phyloP scores from a whole-genome alignment of 2,113 vertebrate genomes.

The Muscicapa adusta region DNA sequence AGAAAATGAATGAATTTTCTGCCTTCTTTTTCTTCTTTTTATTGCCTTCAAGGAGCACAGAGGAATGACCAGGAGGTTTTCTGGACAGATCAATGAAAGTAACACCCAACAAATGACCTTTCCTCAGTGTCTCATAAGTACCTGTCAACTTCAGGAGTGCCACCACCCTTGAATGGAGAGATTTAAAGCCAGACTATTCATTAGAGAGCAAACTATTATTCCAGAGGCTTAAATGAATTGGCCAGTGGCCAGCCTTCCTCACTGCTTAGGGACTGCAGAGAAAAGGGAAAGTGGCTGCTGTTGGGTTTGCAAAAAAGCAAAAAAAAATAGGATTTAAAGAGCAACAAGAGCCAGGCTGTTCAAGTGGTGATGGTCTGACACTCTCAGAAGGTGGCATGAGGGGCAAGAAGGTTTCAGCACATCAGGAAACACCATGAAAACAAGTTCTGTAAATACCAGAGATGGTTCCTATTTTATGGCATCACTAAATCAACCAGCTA shows the following conservation, averaged over 20 bases:
- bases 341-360: slow-evolving; percentile 8
- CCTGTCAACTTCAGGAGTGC: slow-evolving; percentile 38
- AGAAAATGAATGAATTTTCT: background rate
- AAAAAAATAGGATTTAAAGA: background rate
- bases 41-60: background rate
- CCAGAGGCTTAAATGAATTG: slow-evolving; percentile 50
- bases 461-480: background rate
- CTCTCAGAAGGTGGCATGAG: background rate
- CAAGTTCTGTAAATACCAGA: background rate
- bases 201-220: slow-evolving; percentile 62
- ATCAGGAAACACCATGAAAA: background rate
- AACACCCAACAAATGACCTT: slow-evolving; percentile 45
- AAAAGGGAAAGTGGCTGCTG: slow-evolving; percentile 39
- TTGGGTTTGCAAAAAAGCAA: background rate
- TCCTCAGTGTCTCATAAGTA: slow-evolving; percentile 46
- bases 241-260: slow-evolving; percentile 39
- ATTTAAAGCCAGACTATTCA: slow-evolving; percentile 64
- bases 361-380: background rate
- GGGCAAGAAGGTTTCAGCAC: background rate
- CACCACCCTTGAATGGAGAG: slow-evolving; percentile 37
- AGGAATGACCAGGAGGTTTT: slow-evolving; percentile 28
- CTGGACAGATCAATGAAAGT: slow-evolving; percentile 16
- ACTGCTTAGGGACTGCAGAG: slow-evolving; percentile 9
- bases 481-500: background rate
- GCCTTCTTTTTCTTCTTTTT: background rate